A percentile compares a stretch with the other conserved stretches of the same genome.
Conservation (phyloP, 2,888 invertebrate genomes). For the Drosophila melanosoma region DNA sequence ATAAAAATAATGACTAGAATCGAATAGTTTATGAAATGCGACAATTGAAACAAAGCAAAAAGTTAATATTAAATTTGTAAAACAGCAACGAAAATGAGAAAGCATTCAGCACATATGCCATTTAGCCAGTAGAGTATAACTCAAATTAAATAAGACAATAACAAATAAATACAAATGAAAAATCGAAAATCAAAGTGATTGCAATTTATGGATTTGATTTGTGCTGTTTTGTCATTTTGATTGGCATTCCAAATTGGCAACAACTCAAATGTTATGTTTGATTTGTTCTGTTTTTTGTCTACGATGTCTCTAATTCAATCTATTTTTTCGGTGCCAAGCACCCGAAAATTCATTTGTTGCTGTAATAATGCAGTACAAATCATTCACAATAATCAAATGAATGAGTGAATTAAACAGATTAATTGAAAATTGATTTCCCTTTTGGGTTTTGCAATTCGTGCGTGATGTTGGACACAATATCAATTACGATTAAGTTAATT, state of each 20-base stretch:
- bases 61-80: background rate
- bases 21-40: background rate
- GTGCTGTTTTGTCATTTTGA: constrained; percentile 74
- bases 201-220: constrained; percentile 77
- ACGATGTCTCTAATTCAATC: constrained; percentile 34
- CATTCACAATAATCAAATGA: constrained; percentile 25
- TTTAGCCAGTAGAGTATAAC: constrained; percentile 32
- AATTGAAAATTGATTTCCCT: constrained; percentile 27
- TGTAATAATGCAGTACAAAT: constrained; percentile 19
- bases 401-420: constrained; percentile 59
- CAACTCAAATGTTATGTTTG: constrained; percentile 31
- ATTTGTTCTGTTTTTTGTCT: background rate
- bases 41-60: background rate
- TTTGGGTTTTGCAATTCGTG: constrained; percentile 33
- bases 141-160: constrained; percentile 30
- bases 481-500: constrained; percentile 40
- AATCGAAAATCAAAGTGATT: constrained; percentile 29
- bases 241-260: constrained; percentile 74
- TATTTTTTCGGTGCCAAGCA: constrained; percentile 36
- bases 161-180: background rate
- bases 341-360: constrained; percentile 38
- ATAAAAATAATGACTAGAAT: background rate
- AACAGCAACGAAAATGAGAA: background rate
- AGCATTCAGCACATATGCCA: background rate
- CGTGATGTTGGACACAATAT: constrained; percentile 32